Evolutionary conservation across 2,888 invertebrate genomes (phyloP), one percentile per base, ranked within the genome.

Genomic region (Taenaris catops): DNA sequence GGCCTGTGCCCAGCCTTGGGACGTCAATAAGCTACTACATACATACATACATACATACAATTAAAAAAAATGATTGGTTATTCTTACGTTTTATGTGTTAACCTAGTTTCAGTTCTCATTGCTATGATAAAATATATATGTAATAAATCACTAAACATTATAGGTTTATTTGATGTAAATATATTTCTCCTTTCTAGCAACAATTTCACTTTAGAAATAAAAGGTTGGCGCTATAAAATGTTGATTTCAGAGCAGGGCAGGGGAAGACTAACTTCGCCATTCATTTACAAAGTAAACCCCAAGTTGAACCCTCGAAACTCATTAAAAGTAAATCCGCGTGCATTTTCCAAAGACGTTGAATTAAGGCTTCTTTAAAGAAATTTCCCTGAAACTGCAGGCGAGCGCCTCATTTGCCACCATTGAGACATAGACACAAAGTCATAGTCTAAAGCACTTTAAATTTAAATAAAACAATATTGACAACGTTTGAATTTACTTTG

Each of bases 311-410:
- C 70, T 71, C 66, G 64, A 73, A 83, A 83, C 80, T 86, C 83
- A 84, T 86, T 86, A 84, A 84, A 84, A 83, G 76, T 78, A 80
- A 81, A 84, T 81, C 80, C 72, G 63, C 67, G 55, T 68, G 81
- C 76, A 76, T 75, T 81, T 81, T 81, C 76, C 69, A 78, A 78
- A 81, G 84, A 79, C 76, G 75, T 52, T 73, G 79, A 79, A 78
- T 81, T 76, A 76, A 75, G 63, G 67, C 66, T 73, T 70, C 71
- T 68, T 73, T 55, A 50, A 67, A 70, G 73, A 73, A 72, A 72
- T 73, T 73, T 78, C 65, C 78, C 79, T 78, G 74, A 76, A 75
- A 73, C 73, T 75, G 69, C 63, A 58, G 66, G 67, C 67, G 61
- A 67, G 58, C 67, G 81, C 75, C 78, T 83, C 80, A 80, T 83